Percentiles rank a stretch among this genome's conserved stretches.
These are phyloP conservation scores for Watsonalla binaria DNA, from an alignment of 2,888 invertebrate species.

Conservation along the genomic window DNA sequence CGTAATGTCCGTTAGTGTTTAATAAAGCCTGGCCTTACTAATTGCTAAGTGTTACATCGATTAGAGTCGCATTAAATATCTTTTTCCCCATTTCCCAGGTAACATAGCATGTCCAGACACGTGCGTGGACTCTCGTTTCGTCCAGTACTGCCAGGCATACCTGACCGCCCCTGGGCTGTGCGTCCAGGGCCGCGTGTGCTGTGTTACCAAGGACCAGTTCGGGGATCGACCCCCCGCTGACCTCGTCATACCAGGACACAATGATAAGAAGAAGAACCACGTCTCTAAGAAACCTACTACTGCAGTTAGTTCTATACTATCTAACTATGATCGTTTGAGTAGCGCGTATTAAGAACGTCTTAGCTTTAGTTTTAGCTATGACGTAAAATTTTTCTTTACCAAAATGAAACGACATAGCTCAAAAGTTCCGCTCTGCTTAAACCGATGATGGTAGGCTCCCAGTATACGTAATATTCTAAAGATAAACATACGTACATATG, in stretches of 20 bases:
- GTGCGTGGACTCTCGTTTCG: slow-evolving; percentile 89
- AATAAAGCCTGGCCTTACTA: too few species aligned
- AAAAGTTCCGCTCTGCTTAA: too few species aligned
- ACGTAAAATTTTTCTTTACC: too few species aligned
- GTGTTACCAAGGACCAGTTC: slow-evolving; percentile 87
- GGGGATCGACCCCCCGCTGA: slow-evolving; percentile 85
- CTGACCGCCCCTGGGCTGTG: slow-evolving; percentile 85
- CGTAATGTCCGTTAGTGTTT: too few species aligned
- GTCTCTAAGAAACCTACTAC: slow-evolving; percentile 58
- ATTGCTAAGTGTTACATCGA: not conserved
- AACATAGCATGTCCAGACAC: slow-evolving; percentile 85
- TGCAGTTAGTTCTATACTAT: slow-evolving; percentile 34
- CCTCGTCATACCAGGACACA: slow-evolving; percentile 80
- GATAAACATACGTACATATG: too few species aligned
- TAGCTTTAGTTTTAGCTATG: too few species aligned
- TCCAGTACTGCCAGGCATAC: slow-evolving; percentile 92
- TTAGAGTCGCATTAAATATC: too few species aligned
- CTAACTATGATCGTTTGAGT: too few species aligned
- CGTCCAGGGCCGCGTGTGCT: slow-evolving; percentile 86
- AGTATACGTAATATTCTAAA: too few species aligned
- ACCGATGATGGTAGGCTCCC: too few species aligned
- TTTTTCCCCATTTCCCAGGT: slow-evolving; percentile 50
- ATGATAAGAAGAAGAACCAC: slow-evolving; percentile 56
- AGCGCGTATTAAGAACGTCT: too few species aligned
- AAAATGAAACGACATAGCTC: too few species aligned